A percentile compares a stretch with the other conserved stretches of the same genome.
phyloP scores from a whole-genome alignment of 2,888 invertebrate species.

The Plagodis dolabraria region DNA sequence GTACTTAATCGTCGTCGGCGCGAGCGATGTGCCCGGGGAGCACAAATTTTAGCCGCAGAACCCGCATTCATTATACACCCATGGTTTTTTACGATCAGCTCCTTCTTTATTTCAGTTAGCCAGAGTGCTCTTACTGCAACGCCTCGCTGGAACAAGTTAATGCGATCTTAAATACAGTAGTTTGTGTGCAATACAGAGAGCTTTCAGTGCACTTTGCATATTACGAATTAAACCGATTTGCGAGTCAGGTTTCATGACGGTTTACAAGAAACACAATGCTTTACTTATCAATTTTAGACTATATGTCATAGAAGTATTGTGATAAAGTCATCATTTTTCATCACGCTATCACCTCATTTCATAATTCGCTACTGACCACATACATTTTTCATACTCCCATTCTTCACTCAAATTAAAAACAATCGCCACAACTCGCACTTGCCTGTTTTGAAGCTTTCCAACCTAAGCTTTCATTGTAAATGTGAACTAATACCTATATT shows the following conservation, averaged over 20 bases:
- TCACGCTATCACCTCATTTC: no score
- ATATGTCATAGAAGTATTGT: no score
- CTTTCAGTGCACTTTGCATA: conserved; percentile 19
- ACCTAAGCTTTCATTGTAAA: no score
- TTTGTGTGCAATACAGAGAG: conserved; percentile 16
- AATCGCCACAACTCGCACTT: no score
- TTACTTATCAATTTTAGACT: no score
- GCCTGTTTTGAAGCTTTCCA: no score
- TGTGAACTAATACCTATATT: no score
- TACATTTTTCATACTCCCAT: no score
- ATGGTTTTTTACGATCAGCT: conserved; percentile 57
- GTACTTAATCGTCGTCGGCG: conserved; percentile 76
- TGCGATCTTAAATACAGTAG: conserved; percentile 22
- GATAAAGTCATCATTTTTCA: no score
- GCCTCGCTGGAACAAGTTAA: conserved; percentile 22
- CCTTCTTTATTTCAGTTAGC: conserved; percentile 55
- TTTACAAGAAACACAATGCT: neutral
- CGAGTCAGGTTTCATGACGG: neutral
- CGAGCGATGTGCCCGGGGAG: conserved; percentile 67
- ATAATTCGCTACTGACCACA: no score
- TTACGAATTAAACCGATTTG: conserved; percentile 21
- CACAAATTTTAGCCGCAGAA: conserved; percentile 54
- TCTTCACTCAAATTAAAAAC: no score
- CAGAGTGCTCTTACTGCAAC: conserved; percentile 42
- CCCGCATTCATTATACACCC: conserved; percentile 63